phyloP scores from a whole-genome alignment of 2,797 vertebrate genomes.

The Hirundo rustica region DNA sequence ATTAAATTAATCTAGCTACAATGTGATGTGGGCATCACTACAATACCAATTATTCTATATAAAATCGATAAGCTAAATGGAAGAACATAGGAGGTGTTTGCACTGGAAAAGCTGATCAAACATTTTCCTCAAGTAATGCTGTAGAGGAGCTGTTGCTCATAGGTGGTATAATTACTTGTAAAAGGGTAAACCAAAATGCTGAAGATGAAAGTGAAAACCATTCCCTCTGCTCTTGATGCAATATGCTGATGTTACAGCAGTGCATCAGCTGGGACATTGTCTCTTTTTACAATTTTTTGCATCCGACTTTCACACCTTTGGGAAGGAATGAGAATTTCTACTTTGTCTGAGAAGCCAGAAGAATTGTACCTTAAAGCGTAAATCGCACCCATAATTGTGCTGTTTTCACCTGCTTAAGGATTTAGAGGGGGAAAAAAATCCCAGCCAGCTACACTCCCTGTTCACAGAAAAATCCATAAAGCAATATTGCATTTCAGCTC shows the following conservation, averaged over 20 bases:
- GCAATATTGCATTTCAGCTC: slow-evolving; percentile 9
- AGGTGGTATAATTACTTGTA: background rate
- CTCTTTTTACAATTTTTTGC: background rate
- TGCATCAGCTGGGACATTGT: background rate
- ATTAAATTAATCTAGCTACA: background rate
- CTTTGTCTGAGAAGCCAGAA: background rate
- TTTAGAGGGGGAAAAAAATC: background rate
- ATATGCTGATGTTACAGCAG: background rate
- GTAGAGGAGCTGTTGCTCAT: background rate
- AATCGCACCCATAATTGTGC: background rate
- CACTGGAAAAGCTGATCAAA: background rate
- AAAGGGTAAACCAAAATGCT: background rate
- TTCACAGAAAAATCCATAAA: slow-evolving; percentile 26
- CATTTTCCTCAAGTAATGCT: background rate
- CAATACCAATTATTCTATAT: background rate
- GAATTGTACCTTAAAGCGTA: background rate
- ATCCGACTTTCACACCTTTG: background rate
- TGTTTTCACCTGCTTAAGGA: background rate
- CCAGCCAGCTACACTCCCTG: background rate
- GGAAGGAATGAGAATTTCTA: background rate
- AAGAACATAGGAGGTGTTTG: background rate
- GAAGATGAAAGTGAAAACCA: background rate
- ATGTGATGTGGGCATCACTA: background rate
- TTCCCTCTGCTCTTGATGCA: background rate
- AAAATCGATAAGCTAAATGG: background rate